A percentile compares a stretch with the other conserved stretches of the same genome.
Evolutionary conservation across 2,888 invertebrate species (phyloP).

Genomic region (Clostera curtula): DNA sequence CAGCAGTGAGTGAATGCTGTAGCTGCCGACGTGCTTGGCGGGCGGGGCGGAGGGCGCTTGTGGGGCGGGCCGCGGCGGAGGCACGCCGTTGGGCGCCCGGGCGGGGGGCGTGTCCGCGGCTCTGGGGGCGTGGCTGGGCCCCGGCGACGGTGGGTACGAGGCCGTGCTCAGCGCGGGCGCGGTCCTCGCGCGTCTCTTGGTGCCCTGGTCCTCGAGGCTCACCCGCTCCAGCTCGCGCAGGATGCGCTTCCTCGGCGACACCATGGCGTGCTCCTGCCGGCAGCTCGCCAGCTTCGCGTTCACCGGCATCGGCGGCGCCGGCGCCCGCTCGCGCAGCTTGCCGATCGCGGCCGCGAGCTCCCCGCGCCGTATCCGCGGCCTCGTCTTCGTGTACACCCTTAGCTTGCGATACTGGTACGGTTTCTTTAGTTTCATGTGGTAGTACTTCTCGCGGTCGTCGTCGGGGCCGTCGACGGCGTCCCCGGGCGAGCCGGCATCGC

Average conservation of each 20-base stretch:
- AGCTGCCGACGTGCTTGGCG: constrained; percentile 78
- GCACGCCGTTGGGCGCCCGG: constrained; percentile 27
- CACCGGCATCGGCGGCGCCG: constrained; percentile 51
- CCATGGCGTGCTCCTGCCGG: constrained; percentile 74
- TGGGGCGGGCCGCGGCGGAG: constrained; percentile 42
- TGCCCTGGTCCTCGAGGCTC: constrained; percentile 79
- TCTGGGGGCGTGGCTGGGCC: constrained; percentile 31
- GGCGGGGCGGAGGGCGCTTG: constrained; percentile 41
- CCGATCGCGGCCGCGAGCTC: constrained; percentile 48
- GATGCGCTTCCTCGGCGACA: constrained; percentile 89
- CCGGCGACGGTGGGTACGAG: constrained; percentile 42
- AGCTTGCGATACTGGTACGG: constrained; percentile 69
- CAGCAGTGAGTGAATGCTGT: constrained; percentile 89
- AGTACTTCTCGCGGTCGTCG: constrained; percentile 58
- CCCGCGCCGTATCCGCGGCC: constrained; percentile 43
- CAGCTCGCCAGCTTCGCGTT: constrained; percentile 62
- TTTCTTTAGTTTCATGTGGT: constrained; percentile 70
- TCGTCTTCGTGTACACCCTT: constrained; percentile 66
- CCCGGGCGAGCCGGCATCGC: constrained; percentile 40
- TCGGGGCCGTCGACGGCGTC: constrained; percentile 45
- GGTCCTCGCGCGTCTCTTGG: constrained; percentile 74
- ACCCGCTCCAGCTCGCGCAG: constrained; percentile 87
- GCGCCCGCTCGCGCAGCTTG: constrained; percentile 52
- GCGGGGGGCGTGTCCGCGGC: constrained; percentile 21
- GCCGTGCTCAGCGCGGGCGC: constrained; percentile 59